Evolutionary conservation across 1,140 invertebrate genomes (phyloP).

Genomic region (Popillia japonica): DNA sequence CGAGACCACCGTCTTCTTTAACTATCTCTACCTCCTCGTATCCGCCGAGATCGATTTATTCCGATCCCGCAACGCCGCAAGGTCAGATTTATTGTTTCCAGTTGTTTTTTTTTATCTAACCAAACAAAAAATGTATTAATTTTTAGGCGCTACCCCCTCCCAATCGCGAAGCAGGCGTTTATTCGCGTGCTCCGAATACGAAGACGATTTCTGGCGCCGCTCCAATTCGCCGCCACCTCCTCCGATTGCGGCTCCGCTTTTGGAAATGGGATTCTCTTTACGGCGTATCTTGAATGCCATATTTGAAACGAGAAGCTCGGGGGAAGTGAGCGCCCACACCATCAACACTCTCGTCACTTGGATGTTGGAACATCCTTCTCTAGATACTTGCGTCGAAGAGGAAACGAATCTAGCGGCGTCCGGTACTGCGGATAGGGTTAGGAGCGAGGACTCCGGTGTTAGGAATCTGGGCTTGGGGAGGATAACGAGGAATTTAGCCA

Average conservation of each 20-base stretch:
- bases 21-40: conserved; percentile 47
- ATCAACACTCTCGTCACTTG: conserved; percentile 72
- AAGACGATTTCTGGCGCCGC: conserved; percentile 46
- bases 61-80: conserved; percentile 40
- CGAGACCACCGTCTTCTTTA: conserved; percentile 56
- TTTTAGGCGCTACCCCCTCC: conserved; percentile 26
- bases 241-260: conserved; percentile 65
- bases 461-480: conserved; percentile 4
- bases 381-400: conserved; percentile 54
- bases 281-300: conserved; percentile 70
- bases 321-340: conserved; percentile 65
- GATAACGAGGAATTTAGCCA: conserved; percentile 24
- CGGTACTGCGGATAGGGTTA: conserved; percentile 1
- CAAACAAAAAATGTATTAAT: neutral
- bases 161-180: conserved; percentile 15
- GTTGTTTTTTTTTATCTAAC: too few relatives aligned
- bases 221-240: conserved; percentile 61
- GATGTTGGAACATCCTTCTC: conserved; percentile 72
- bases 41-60: conserved; percentile 42
- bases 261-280: conserved; percentile 73
- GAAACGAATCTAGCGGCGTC: conserved; percentile 37
- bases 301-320: conserved; percentile 64
- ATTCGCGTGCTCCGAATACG: conserved; percentile 44
- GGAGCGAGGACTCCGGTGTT: conserved; percentile 6
- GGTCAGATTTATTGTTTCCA: too few relatives aligned